Conservation (phyloP, 2,888 invertebrate genomes). For the Eucera pruinosa region DNA sequence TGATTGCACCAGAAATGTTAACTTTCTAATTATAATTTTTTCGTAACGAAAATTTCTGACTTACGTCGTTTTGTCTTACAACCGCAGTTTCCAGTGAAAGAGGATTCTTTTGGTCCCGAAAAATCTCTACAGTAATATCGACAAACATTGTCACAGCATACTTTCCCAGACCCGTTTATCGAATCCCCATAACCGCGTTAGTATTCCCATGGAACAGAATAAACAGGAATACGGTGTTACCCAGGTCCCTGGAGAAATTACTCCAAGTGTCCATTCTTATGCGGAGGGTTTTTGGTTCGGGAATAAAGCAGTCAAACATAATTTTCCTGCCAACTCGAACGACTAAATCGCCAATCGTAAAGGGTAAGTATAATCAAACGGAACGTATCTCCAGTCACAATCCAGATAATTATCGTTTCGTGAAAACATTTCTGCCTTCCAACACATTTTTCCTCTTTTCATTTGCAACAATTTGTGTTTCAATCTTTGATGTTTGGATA, state of each 20-base stretch:
- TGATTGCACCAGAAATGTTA: too few species aligned
- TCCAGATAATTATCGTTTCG: not conserved
- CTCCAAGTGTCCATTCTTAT: conserved; percentile 41
- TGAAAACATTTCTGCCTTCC: too few species aligned
- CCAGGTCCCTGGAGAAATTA: conserved; percentile 53
- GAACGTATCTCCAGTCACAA: not conserved
- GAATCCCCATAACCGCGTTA: conserved; percentile 14
- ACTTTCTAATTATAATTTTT: too few species aligned
- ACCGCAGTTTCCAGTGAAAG: too few species aligned
- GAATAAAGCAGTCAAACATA: not conserved
- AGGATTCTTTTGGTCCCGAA: not conserved
- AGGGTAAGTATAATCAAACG: not conserved
- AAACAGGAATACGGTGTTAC: not conserved
- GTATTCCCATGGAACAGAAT: conserved; percentile 7
- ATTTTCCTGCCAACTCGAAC: not conserved
- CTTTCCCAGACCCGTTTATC: conserved; percentile 30
- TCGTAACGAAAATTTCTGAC: too few species aligned
- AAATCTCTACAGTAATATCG: not conserved
- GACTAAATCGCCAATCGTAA: not conserved
- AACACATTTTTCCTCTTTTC: too few species aligned
- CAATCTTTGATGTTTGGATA: too few species aligned
- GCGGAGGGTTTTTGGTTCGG: not conserved
- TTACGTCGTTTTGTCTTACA: too few species aligned
- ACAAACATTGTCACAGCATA: conserved; percentile 8
- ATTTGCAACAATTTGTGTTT: too few species aligned